phyloP scores from a whole-genome alignment of 1,140 invertebrate species.

The Psix sp. region DNA sequence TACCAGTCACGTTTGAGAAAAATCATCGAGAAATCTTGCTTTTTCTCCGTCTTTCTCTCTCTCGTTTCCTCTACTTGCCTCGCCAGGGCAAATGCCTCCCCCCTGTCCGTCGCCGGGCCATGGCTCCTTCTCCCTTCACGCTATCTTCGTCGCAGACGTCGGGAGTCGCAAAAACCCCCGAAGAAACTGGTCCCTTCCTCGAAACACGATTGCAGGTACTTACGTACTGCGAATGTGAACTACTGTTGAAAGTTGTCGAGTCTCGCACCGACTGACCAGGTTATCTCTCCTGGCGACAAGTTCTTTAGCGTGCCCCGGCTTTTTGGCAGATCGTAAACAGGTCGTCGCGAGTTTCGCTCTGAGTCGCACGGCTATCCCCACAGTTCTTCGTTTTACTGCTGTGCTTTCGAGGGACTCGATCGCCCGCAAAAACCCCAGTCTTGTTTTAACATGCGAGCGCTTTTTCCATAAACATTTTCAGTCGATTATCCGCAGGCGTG shows the following conservation, averaged over 20 bases:
- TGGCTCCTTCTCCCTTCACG: slow-evolving; percentile 12
- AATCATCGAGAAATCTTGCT: slow-evolving; percentile 60
- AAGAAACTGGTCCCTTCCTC: slow-evolving; percentile 63
- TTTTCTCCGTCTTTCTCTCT: slow-evolving; percentile 32
- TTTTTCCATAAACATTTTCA: neutral
- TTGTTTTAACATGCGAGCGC: slow-evolving; percentile 5
- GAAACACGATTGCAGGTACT: slow-evolving; percentile 62
- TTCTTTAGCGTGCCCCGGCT: slow-evolving; percentile 50
- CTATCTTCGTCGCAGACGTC: slow-evolving; percentile 39
- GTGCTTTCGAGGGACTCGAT: neutral
- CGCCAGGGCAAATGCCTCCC: neutral
- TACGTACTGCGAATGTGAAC: slow-evolving; percentile 61
- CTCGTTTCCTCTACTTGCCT: neutral
- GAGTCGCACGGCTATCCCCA: too few species aligned
- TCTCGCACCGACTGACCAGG: slow-evolving; percentile 59
- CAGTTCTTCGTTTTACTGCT: too few species aligned
- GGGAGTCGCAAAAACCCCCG: slow-evolving; percentile 53
- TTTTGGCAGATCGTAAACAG: slow-evolving; percentile 60
- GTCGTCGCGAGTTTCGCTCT: slow-evolving; percentile 25
- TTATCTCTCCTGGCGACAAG: slow-evolving; percentile 56
- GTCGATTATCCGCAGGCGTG: neutral
- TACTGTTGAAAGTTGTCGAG: slow-evolving; percentile 59
- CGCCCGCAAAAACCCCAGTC: neutral
- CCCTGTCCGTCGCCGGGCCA: neutral
- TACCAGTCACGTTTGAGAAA: slow-evolving; percentile 61